Evolutionary conservation across 2,113 vertebrate species (phyloP), one percentile per base, ranked within the genome.

Genomic region (Girardinichthys multiradiatus): DNA sequence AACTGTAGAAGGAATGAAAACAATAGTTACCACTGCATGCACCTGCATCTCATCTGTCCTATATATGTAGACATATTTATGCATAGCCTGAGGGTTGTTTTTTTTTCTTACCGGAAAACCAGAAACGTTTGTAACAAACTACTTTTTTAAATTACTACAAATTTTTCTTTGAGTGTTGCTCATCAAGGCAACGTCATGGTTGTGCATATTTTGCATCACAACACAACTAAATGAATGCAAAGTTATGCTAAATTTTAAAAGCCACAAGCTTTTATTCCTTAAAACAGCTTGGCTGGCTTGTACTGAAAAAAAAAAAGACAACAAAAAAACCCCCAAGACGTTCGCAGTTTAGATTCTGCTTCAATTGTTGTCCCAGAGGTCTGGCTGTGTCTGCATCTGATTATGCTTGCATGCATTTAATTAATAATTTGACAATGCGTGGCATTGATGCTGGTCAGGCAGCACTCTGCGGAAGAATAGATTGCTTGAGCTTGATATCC

Each of bases 311-410:
- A 59, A 70, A 80, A 24, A 5, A 51, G 7, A 51, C 10, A 39
- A 14, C 19, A 1, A 10, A 9, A 62, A 64, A 42, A 39, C 28
- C 19, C 17, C 10, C 48, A 77, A 42, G 59, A 73, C 72, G 85
- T 91, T 82, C 88, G 87, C 88, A 86, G 89, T 90, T 91, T 90
- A 91, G 82, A 92, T 91, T 80, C 74, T 54, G 77, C 82, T 88
- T 87, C 70, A 82, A 48, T 89, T 81, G 64, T 71, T 28, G 61
- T 90, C 87, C 85, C 89, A 82, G 72, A 88, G 86, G 86, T 82
- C 85, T 70, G 61, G 60, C 60, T 76, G 67, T 77, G 87, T 88
- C 84, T 88, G 86, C 87, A 88, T 88, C 89, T 91, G 87, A 93
- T 91, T 91, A 91, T 82, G 72, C 69, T 58, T 77, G 83, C 87